These are phyloP conservation scores for Calyptomena viridis DNA, from an alignment of 2,113 vertebrate genomes.

Conservation along the genomic window DNA sequence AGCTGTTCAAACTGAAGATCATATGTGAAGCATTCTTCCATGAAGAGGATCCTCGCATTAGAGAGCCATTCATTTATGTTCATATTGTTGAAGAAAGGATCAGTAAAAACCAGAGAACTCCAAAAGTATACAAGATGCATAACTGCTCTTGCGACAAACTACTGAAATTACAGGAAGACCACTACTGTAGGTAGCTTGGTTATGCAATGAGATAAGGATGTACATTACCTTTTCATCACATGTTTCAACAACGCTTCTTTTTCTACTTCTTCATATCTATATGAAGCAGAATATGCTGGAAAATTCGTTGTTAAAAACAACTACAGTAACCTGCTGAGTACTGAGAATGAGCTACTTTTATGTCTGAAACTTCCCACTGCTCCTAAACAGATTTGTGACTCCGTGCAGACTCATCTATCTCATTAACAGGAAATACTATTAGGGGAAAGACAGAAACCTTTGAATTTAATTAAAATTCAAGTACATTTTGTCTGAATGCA, in stretches of 20 bases:
- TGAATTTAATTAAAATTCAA: conserved; percentile 55
- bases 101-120: background rate
- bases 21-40: background rate
- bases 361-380: conserved; percentile 51
- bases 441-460: conserved; percentile 12
- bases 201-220: background rate
- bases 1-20: background rate
- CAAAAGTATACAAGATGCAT: background rate
- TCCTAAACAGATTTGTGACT: conserved; percentile 44
- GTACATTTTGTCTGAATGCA: conserved; percentile 3
- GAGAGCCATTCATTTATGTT: background rate
- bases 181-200: background rate
- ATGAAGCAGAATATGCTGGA: conserved; percentile 10
- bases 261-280: background rate
- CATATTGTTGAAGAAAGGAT: background rate
- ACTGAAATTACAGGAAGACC: background rate
- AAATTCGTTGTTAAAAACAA: conserved; percentile 39
- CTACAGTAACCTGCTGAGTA: conserved; percentile 47
- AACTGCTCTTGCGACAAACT: background rate
- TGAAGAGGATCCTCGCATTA: background rate
- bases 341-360: conserved; percentile 51
- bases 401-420: conserved; percentile 49
- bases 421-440: conserved; percentile 51
- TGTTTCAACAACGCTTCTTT: background rate
- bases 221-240: background rate